phyloP scores from a whole-genome alignment of 1,140 invertebrate species.

The Papilio helenus region DNA sequence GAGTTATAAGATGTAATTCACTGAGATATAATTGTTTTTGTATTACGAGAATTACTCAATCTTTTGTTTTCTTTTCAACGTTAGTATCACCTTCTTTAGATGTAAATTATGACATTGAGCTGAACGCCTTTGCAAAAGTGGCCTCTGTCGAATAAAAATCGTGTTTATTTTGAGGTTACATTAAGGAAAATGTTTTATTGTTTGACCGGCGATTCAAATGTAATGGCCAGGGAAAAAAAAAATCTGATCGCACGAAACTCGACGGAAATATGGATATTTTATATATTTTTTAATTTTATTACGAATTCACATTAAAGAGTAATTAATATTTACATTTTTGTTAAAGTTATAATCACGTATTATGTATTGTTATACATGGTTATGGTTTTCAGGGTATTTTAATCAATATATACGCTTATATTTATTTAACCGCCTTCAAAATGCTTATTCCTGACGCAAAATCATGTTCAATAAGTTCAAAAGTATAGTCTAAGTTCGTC shows the following conservation, averaged over 20 bases:
- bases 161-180: not conserved
- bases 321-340: no score
- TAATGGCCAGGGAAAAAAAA: not conserved
- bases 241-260: no score
- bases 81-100: not conserved
- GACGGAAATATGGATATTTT: no score
- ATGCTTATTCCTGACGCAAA: not conserved
- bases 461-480: not conserved
- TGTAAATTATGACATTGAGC: slow-evolving; percentile 11
- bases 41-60: no score
- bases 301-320: no score
- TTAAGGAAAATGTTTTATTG: slow-evolving; percentile 3
- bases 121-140: not conserved
- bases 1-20: no score
- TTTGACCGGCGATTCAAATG: not conserved
- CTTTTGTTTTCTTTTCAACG: no score
- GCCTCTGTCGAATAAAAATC: not conserved
- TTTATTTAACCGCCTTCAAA: not conserved
- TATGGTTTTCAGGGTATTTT: no score
- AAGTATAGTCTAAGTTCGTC: not conserved
- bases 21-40: not conserved
- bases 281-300: no score
- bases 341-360: no score
- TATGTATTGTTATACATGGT: no score
- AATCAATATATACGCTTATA: not conserved